These are phyloP conservation scores for Manis pentadactyla DNA, from an alignment of 2,797 vertebrate species.

Conservation along the genomic window DNA sequence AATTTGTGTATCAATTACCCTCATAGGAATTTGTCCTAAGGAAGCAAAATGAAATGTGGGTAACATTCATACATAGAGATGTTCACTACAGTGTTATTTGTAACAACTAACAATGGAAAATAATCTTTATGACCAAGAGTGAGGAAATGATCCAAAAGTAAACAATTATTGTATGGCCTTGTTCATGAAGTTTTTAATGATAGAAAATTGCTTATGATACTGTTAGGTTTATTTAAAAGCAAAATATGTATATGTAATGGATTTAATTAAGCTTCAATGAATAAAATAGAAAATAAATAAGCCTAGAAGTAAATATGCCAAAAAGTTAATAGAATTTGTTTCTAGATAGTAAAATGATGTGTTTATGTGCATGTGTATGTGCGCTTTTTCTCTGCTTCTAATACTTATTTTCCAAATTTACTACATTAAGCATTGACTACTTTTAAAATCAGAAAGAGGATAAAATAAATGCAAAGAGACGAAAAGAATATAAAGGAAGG, in stretches of 20 bases:
- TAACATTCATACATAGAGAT: slow-evolving; percentile 10
- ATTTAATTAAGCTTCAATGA: slow-evolving; percentile 13
- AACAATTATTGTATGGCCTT: not conserved
- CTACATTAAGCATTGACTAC: not conserved
- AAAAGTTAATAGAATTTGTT: not conserved
- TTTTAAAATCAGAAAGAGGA: slow-evolving; percentile 25
- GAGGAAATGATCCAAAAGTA: not conserved
- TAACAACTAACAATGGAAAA: not conserved
- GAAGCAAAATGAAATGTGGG: not conserved
- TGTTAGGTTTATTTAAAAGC: not conserved
- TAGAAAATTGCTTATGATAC: not conserved
- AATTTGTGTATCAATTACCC: not conserved
- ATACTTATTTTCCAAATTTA: slow-evolving; percentile 53
- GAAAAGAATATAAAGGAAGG: slow-evolving; percentile 15
- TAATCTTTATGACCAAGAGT: slow-evolving; percentile 20
- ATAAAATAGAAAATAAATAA: slow-evolving; percentile 55
- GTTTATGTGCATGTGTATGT: not conserved
- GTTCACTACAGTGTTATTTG: slow-evolving; percentile 15
- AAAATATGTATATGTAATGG: not conserved
- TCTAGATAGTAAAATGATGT: not conserved
- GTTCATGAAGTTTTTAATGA: not conserved
- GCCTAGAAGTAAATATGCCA: slow-evolving; percentile 1
- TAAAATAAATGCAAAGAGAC: slow-evolving; percentile 52
- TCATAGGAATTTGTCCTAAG: slow-evolving; percentile 12
- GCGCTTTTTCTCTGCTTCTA: slow-evolving; percentile 6